Base-by-base conservation (phyloP, 2,797 vertebrate species). In the Helostoma temminkii region DNA sequence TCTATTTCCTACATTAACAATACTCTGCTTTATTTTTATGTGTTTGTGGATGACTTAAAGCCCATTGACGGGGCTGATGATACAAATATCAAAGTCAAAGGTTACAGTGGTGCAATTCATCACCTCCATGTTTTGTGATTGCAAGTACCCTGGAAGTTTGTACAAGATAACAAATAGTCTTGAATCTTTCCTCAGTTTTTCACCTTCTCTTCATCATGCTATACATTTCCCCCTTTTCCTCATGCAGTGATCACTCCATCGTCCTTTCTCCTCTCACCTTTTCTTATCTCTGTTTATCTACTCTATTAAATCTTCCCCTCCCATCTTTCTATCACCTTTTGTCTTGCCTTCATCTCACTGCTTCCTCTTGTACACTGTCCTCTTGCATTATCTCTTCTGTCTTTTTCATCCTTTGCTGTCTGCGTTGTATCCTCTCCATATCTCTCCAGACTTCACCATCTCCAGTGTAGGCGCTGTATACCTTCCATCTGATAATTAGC, bases 401-500 rank as follows among this genome's bases (percentile, higher is more conserved):
- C 56, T 54, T 55, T 76, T 67, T 63, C 72, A 53, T 76, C 57
- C 56, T 46, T 47, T 15, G 28, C 60, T 71, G 8, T 55, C 61
- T 50, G 30, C 60, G 19, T 67, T 14, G 1, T 30, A 1, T 37
- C 34, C 34, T 46, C 19, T 34, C 46, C 19, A 2, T 62, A 52
- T 64, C 36, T n/a, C 34, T 52, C 25, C 41, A 5, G 54, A 42
- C 57, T 39, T 61, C 24, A 14, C 16, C 46, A 12, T 52, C 62
- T 61, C 42, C 30, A 25, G 34, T 39, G 61, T 39, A 25, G 62
- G 30, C 46, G 72, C 48, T 43, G 26, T 73, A 15, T 64, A 78
- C 49, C 64, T 65, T 56, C 54, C 59, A 77, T 76, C 66, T 64
- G 58, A 83, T 89, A 86, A 89, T 90, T 82, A 83, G 71, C 61